Conservation (phyloP, 2,888 invertebrate species). For the Pyrocoelia pectoralis region DNA sequence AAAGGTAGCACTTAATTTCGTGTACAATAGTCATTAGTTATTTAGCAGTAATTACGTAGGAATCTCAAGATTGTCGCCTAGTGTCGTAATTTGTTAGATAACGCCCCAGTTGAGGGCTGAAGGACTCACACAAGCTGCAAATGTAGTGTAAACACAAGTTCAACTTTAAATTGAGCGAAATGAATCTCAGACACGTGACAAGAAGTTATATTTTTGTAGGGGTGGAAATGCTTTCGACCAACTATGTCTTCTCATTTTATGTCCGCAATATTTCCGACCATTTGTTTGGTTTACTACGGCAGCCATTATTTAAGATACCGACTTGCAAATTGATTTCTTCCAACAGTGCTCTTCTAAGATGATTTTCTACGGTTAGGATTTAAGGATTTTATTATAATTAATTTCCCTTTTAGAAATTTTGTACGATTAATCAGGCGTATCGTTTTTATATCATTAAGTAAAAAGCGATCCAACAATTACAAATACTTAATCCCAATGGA, state of each 20-base stretch:
- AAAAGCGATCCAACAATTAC: neutral
- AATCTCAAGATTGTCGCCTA: slow-evolving; percentile 45
- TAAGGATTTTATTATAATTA: slow-evolving; percentile 58
- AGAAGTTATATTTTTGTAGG: slow-evolving; percentile 58
- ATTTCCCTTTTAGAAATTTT: slow-evolving; percentile 47
- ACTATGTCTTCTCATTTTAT: slow-evolving; percentile 32
- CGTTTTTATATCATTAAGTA: slow-evolving; percentile 35
- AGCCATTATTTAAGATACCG: slow-evolving; percentile 59
- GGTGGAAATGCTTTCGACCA: slow-evolving; percentile 45
- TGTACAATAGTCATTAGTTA: slow-evolving; percentile 40
- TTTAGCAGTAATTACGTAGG: slow-evolving; percentile 52
- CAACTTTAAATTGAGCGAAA: slow-evolving; percentile 59
- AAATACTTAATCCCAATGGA: neutral
- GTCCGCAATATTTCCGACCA: slow-evolving; percentile 33
- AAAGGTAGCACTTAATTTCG: neutral
- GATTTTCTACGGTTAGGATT: slow-evolving; percentile 47
- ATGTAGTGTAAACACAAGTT: slow-evolving; percentile 59
- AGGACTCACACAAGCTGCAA: slow-evolving; percentile 46
- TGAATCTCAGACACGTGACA: slow-evolving; percentile 57
- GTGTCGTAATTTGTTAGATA: slow-evolving; percentile 50
- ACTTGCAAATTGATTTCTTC: slow-evolving; percentile 57
- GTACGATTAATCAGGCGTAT: slow-evolving; percentile 2
- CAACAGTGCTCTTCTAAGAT: slow-evolving; percentile 30
- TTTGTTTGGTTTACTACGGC: slow-evolving; percentile 47
- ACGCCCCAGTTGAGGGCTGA: slow-evolving; percentile 40